Base-by-base conservation (phyloP, 2,797 vertebrate genomes). In the Galago senegalensis region DNA sequence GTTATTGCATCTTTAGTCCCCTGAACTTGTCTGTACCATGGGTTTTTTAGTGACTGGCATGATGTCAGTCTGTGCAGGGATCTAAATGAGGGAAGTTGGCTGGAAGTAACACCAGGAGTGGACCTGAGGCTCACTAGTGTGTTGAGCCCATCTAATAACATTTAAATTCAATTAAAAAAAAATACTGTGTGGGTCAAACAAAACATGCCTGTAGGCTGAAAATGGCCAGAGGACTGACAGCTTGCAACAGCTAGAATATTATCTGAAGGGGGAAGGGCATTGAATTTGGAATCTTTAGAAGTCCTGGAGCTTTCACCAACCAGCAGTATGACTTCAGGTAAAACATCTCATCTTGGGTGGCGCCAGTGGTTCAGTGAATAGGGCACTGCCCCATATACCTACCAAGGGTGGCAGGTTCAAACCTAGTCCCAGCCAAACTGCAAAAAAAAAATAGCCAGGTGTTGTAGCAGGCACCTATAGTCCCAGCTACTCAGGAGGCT, bases 121-220 rank as follows among this genome's bases (percentile, higher is more conserved):
- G 73, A 11, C 43, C 27, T 63, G 61, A 79, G 65, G 72, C 23
- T 75, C 18, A 40, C 49, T 34, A 13, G 10, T 58, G 31, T 94
- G 43, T 82, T 92, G 67, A 43, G 72, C 12, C 31, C 60, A 63
- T 86, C 34, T 88, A 87, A 91, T 61, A 49, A 58, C 37, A 65
- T 81, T 96, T 76, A 87, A 93, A 93, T 70, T 93, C 65, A 86
- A 25, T 86, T 60, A 7, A 29, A 69, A 92, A 92, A 80, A 89
- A 84, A 46, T 37, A 56, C 12, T 3, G 2, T 65, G 25, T 83
- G 65, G 31, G 77, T 81, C 96, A 92, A 87, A 84, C 8, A 82
- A 53, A 91, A 67, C 92, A 76, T 17, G 27, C 31, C 23, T 43
- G n/a, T 25, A 53, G 40, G 34, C 73, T 83, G 72, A 73, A 91